Conservation (phyloP, 2,113 vertebrate genomes). For the Murina feae region DNA sequence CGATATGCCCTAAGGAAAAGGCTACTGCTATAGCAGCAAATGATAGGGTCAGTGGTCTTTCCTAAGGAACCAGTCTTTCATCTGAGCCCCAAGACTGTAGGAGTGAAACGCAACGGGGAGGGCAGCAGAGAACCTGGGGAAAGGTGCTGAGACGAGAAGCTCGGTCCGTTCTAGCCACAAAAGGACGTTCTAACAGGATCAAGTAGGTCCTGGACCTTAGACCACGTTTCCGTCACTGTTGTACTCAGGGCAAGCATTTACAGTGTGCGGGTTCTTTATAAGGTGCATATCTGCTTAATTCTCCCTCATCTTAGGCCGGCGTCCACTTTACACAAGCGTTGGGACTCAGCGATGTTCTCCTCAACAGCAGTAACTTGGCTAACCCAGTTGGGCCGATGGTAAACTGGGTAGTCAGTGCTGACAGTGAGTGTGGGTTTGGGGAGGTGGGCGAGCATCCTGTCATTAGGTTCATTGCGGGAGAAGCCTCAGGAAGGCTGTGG, state of each 20-base stretch:
- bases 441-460: not conserved
- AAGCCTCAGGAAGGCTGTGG: rapidly evolving
- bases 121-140: not conserved
- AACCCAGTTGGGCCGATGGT: not conserved
- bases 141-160: not conserved
- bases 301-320: not conserved
- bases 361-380: not conserved
- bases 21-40: not conserved
- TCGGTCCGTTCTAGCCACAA: rapidly evolving
- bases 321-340: not conserved
- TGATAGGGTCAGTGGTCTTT: not conserved
- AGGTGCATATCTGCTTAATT: not conserved
- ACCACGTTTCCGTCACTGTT: not conserved
- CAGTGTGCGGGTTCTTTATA: not conserved
- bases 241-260: not conserved
- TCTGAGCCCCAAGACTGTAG: not conserved
- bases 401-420: not conserved
- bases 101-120: not conserved
- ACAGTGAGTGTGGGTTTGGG: not conserved
- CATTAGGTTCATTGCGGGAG: not conserved
- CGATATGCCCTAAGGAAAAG: not conserved
- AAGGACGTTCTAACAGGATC: not conserved
- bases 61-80: not conserved
- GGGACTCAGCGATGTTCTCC: not conserved
- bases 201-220: not conserved